Evolutionary conservation across 2,113 vertebrate genomes (phyloP).

Genomic region (Archilochus colubris): DNA sequence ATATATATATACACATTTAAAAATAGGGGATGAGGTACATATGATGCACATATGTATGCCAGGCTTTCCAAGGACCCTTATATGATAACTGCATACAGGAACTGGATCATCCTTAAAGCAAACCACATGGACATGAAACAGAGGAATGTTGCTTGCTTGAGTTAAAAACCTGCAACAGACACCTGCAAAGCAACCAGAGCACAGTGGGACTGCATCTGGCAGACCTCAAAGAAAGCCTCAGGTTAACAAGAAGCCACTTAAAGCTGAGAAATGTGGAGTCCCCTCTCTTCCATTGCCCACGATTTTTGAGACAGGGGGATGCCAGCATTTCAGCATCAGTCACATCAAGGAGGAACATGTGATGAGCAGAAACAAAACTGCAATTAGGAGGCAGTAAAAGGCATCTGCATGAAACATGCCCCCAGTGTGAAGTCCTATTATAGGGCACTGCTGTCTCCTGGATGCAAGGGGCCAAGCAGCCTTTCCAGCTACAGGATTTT

Average conservation of each 20-base stretch:
- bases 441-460: not conserved
- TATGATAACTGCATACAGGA: not conserved
- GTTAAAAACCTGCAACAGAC: not conserved
- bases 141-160: not conserved
- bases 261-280: not conserved
- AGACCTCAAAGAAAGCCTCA: not conserved
- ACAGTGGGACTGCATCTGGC: not conserved
- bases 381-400: conserved; percentile 1
- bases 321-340: not conserved
- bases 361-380: conserved; percentile 53
- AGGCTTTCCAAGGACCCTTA: not conserved
- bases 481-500: not conserved
- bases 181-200: not conserved
- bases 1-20: not conserved
- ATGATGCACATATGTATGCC: not conserved
- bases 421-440: conserved; percentile 16
- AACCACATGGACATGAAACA: not conserved
- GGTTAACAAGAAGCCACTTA: not conserved
- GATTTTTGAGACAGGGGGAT: not conserved
- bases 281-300: not conserved
- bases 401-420: conserved; percentile 23
- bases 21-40: not conserved
- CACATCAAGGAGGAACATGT: not conserved
- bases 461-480: not conserved
- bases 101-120: not conserved